These are phyloP conservation scores for Coregonus sp. DNA, from an alignment of 2,797 vertebrate species.

Conservation along the genomic window DNA sequence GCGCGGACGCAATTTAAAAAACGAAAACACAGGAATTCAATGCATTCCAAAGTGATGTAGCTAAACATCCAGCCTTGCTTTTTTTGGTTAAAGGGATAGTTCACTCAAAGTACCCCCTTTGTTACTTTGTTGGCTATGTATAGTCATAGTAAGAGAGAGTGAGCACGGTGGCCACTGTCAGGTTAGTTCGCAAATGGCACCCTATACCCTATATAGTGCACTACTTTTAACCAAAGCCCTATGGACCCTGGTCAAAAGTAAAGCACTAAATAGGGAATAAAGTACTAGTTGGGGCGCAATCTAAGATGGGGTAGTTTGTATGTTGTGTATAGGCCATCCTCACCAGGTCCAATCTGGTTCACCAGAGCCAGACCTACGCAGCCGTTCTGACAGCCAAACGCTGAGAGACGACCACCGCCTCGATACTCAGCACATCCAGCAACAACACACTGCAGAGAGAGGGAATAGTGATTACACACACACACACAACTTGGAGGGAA, in stretches of 20 bases:
- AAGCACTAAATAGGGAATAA: too few relatives aligned
- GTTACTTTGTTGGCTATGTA: too few relatives aligned
- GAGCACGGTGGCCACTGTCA: conserved; percentile 74
- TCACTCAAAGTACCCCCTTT: too few relatives aligned
- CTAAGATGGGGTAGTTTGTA: background rate
- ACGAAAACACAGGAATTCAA: too few relatives aligned
- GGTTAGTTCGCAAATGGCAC: conserved; percentile 35
- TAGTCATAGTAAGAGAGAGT: too few relatives aligned
- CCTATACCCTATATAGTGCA: too few relatives aligned
- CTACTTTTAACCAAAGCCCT: too few relatives aligned
- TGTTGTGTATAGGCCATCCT: conserved; percentile 14
- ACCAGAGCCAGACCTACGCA: conserved; percentile 84
- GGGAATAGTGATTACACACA: background rate
- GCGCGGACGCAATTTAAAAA: conserved; percentile 8
- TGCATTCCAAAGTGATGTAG: too few relatives aligned
- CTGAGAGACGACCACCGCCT: conserved; percentile 72
- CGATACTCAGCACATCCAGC: conserved; percentile 80
- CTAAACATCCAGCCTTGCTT: too few relatives aligned
- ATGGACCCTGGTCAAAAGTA: too few relatives aligned
- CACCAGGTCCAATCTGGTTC: conserved; percentile 80
- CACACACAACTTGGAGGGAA: background rate
- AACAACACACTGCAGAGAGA: conserved; percentile 80
- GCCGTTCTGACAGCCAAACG: conserved; percentile 88
- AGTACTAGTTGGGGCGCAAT: background rate
- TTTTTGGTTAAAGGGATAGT: too few relatives aligned